Evolutionary conservation across 2,113 vertebrate species (phyloP), one percentile per base, ranked within the genome.

Genomic region (Siniperca knerii): DNA sequence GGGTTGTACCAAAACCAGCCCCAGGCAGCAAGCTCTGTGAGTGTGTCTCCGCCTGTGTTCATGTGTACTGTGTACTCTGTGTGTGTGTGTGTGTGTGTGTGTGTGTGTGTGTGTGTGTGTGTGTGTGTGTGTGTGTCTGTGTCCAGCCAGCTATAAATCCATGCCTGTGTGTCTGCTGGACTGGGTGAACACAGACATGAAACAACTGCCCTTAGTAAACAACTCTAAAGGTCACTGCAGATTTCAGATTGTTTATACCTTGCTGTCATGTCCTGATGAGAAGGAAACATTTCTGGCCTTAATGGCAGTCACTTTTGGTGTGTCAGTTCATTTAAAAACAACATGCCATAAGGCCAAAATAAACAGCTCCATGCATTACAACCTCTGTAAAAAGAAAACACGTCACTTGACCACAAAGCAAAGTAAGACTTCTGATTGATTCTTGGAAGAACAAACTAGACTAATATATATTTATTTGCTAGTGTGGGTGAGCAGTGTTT

Each of bases 221-320:
- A 86, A 86, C 84, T 90, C 55, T 55, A 91, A 93, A 93, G 94
- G 95, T 94, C 92, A 95, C 60, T 79, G 79, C 79, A 60, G 65
- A 90, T 86, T 84, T 88, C 62, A 82, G 67, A 79, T 84, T 82
- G 82, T 87, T 87, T 87, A 83, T 89, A 90, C 68, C 72, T 82
- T 21, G 23, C 54, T 85, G 85, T 86, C 85, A 89, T 81, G 77
- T 88, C 72, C 58, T 67, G 75, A 85, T 77, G 67, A 90, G 90
- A 92, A 61, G 46, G 40, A 83, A 93, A 94, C 79, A 91, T 84
- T 88, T 79, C 50, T 89, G 90, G 86, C 87, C 88, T 91, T 93
- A 90, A 92, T 90, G 81, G 85, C 81, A 88, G 33, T 87, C 85
- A 86, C 82, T 79, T 89, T 79, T 67, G 4, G 25, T 68, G 66